Evolutionary conservation across 2,113 vertebrate species (phyloP).

Genomic region (Ptychochromis oligacanthus): DNA sequence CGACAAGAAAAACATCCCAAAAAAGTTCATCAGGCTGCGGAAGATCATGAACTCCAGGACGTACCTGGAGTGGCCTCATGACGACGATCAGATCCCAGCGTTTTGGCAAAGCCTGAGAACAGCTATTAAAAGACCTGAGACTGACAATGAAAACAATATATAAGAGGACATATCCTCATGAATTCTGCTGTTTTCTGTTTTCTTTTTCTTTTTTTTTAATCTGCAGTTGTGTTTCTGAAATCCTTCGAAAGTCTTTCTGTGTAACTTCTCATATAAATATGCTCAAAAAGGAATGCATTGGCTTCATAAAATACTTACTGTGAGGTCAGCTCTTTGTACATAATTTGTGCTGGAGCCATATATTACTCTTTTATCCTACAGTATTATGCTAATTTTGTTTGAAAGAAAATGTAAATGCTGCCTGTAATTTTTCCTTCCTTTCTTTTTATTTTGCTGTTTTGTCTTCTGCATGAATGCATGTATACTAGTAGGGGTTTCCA

Average conservation of each 20-base stretch:
- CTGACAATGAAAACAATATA: neutral
- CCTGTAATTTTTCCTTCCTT: neutral
- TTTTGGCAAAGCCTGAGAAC: conserved; percentile 86
- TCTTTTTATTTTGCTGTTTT: neutral
- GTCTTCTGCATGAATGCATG: neutral
- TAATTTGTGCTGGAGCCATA: neutral
- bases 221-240: neutral
- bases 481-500: too few relatives aligned
- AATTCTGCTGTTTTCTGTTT: too few relatives aligned
- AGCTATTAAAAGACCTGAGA: conserved; percentile 68
- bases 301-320: neutral
- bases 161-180: neutral
- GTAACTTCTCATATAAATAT: neutral
- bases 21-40: conserved; percentile 85
- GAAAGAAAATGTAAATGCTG: neutral
- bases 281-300: neutral
- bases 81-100: conserved; percentile 54
- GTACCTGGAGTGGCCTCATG: conserved; percentile 86
- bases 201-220: neutral
- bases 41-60: conserved; percentile 89
- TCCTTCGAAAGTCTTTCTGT: neutral
- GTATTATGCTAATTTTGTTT: neutral
- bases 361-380: neutral
- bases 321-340: neutral
- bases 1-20: conserved; percentile 80